Percentiles rank a stretch among this genome's conserved stretches.
Evolutionary conservation across 1,140 invertebrate genomes (phyloP).

Genomic region (Ostrea edulis): DNA sequence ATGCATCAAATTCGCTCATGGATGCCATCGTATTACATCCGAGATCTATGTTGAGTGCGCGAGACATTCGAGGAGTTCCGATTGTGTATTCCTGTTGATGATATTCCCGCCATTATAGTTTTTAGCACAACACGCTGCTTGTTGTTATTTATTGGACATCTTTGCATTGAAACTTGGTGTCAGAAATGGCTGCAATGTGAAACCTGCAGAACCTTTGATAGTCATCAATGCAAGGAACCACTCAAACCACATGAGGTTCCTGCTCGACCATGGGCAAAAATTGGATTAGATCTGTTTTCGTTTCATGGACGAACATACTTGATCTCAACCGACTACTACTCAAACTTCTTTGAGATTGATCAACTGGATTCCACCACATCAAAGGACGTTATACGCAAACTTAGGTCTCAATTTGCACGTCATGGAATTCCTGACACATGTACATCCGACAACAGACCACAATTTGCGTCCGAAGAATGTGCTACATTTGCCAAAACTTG

Average conservation of each 20-base stretch:
- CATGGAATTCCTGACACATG: slow-evolving; percentile 58
- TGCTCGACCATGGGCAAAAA: slow-evolving; percentile 56
- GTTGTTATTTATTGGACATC: too few relatives aligned
- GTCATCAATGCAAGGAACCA: slow-evolving; percentile 43
- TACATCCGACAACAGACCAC: slow-evolving; percentile 54
- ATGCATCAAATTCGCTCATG: too few relatives aligned
- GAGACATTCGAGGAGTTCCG: too few relatives aligned
- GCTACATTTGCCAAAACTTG: slow-evolving; percentile 54
- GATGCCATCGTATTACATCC: too few relatives aligned
- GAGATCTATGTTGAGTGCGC: too few relatives aligned
- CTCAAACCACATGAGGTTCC: slow-evolving; percentile 53
- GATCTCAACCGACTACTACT: slow-evolving; percentile 60
- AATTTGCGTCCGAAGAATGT: slow-evolving; percentile 60
- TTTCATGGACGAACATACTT: slow-evolving; percentile 59
- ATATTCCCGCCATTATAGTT: too few relatives aligned
- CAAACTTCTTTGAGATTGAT: slow-evolving; percentile 59
- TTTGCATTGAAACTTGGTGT: too few relatives aligned
- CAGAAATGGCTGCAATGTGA: too few relatives aligned
- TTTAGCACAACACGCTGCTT: too few relatives aligned
- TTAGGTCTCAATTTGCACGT: slow-evolving; percentile 56
- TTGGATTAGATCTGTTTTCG: slow-evolving; percentile 59
- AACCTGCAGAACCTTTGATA: slow-evolving; percentile 46
- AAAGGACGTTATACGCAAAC: slow-evolving; percentile 55
- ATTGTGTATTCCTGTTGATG: too few relatives aligned
- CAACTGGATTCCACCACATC: slow-evolving; percentile 46